A percentile compares a stretch with the other conserved stretches of the same genome.
These are phyloP conservation scores for Colletes latitarsis DNA, from an alignment of 1,140 invertebrate species.

Conservation along the genomic window DNA sequence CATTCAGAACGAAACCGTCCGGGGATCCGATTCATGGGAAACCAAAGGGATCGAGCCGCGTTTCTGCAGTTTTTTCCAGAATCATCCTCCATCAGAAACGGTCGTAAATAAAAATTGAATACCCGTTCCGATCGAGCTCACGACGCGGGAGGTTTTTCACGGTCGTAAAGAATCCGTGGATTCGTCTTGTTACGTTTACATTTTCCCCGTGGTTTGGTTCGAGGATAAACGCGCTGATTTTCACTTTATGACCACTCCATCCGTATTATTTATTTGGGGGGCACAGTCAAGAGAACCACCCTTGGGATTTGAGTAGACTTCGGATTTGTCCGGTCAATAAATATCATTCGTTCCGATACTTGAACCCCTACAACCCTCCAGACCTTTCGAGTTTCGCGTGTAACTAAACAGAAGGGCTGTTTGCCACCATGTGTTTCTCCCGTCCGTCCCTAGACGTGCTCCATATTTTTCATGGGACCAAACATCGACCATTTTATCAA, in stretches of 20 bases:
- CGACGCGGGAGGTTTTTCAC: background rate
- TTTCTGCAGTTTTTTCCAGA: conserved; percentile 13
- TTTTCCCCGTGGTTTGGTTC: conserved; percentile 48
- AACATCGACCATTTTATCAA: background rate
- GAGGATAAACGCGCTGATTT: conserved; percentile 64
- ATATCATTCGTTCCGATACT: conserved; percentile 81
- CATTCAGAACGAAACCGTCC: conserved; percentile 69
- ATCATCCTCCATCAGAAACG: background rate
- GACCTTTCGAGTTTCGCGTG: conserved; percentile 58
- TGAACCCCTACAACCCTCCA: conserved; percentile 66
- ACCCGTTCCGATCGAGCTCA: background rate
- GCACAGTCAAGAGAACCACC: conserved; percentile 72
- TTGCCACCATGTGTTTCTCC: conserved; percentile 67
- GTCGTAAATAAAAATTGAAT: conserved; percentile 30
- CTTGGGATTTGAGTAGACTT: conserved; percentile 78
- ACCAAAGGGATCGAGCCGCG: conserved; percentile 48
- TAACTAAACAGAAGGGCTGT: conserved; percentile 74
- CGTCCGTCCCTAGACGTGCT: conserved; percentile 35
- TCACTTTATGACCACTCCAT: conserved; percentile 67
- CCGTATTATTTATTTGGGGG: conserved; percentile 72
- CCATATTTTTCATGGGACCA: background rate
- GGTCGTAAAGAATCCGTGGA: conserved; percentile 42
- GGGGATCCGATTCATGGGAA: conserved; percentile 72
- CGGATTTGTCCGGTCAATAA: conserved; percentile 78
- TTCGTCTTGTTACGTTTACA: conserved; percentile 18